These are phyloP conservation scores for Esox masquinongy DNA, from an alignment of 2,797 vertebrate species.

Conservation along the genomic window DNA sequence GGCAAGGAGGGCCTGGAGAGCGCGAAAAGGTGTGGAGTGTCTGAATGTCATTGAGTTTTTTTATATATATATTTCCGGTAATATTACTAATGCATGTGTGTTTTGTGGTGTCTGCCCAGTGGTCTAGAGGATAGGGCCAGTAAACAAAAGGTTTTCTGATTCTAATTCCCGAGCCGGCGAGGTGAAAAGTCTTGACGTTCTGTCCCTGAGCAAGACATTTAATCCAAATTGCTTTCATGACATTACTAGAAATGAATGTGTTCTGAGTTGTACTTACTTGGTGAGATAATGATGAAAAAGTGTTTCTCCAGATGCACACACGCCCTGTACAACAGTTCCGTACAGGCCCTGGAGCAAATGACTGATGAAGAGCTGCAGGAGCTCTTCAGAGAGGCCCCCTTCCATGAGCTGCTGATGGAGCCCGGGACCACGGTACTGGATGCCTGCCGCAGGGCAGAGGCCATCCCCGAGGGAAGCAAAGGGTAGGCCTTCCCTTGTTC, in stretches of 20 bases:
- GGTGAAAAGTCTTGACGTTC: too few relatives aligned
- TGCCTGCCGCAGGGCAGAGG: constrained; percentile 81
- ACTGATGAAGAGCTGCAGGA: constrained; percentile 91
- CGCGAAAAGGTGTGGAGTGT: constrained; percentile 84
- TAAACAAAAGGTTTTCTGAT: too few relatives aligned
- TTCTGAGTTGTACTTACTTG: neutral
- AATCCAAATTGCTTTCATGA: too few relatives aligned
- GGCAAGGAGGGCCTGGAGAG: constrained; percentile 90
- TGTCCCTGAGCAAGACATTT: too few relatives aligned
- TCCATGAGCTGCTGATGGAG: constrained; percentile 88
- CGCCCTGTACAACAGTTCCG: constrained; percentile 84
- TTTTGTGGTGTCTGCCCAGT: neutral
- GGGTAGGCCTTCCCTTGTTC: constrained; percentile 73
- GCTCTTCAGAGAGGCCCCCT: constrained; percentile 89
- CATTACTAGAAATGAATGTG: too few relatives aligned
- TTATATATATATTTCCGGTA: neutral
- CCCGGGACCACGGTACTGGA: constrained; percentile 89
- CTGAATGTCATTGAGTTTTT: neutral
- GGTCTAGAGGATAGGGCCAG: too few relatives aligned
- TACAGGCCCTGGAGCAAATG: constrained; percentile 88
- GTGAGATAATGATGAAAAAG: neutral
- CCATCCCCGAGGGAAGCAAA: constrained; percentile 85
- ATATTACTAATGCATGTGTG: neutral
- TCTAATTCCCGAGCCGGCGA: too few relatives aligned
- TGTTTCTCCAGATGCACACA: constrained; percentile 82